Percentiles rank a stretch among this genome's conserved stretches.
phyloP scores from a whole-genome alignment of 2,888 invertebrate species.

The Epinotia ramella region DNA sequence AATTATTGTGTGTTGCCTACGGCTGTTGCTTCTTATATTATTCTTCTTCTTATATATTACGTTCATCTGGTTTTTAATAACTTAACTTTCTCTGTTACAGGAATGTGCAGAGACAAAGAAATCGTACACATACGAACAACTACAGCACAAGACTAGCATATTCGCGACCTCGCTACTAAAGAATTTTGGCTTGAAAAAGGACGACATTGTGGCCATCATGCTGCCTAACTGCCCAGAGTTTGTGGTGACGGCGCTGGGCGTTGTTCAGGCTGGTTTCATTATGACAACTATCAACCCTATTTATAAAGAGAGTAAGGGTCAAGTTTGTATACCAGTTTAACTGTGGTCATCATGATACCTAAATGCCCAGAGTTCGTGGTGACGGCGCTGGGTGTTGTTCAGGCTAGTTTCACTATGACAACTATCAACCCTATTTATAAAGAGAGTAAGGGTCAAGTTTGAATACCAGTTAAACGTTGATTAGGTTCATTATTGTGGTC shows the following conservation, averaged over 20 bases:
- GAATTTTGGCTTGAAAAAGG: slow-evolving; percentile 86
- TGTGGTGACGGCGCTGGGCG: slow-evolving; percentile 87
- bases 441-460: slow-evolving; percentile 72
- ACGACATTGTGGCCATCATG: slow-evolving; percentile 88
- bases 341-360: slow-evolving; percentile 71
- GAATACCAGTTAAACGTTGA: background rate
- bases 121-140: slow-evolving; percentile 71
- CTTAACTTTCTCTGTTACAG: slow-evolving; percentile 56
- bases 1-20: no score
- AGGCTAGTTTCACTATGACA: slow-evolving; percentile 89
- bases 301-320: slow-evolving; percentile 86
- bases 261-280: slow-evolving; percentile 88
- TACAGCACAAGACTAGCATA: slow-evolving; percentile 85
- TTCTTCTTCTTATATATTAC: no score
- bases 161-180: slow-evolving; percentile 87
- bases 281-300: slow-evolving; percentile 91
- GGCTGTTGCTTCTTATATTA: no score
- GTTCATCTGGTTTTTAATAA: no score
- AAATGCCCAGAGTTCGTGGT: slow-evolving; percentile 91
- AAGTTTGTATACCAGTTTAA: slow-evolving; percentile 14
- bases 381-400: slow-evolving; percentile 87
- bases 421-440: slow-evolving; percentile 92
- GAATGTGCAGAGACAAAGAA: slow-evolving; percentile 78
- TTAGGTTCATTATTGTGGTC: slow-evolving; percentile 78
- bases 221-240: slow-evolving; percentile 92